Conservation (phyloP, 2,797 vertebrate species). For the Hapalemur alaotrensis region DNA sequence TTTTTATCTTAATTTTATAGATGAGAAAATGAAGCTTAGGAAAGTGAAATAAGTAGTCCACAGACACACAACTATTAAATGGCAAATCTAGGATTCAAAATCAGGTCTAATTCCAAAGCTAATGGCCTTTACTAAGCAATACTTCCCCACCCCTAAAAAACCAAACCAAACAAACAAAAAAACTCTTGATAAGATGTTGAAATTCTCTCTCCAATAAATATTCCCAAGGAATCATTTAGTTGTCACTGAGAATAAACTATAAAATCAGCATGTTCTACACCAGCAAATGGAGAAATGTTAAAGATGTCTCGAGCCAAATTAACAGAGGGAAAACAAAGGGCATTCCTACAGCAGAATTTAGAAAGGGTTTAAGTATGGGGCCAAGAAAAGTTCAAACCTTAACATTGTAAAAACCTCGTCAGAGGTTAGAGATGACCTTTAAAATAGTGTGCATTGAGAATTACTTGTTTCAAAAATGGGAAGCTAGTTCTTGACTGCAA, state of each 20-base stretch:
- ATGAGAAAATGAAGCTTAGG: not conserved
- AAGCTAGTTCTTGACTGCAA: conserved; percentile 15
- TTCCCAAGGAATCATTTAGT: not conserved
- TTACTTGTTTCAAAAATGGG: not conserved
- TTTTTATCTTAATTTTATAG: not conserved
- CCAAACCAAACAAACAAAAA: not conserved
- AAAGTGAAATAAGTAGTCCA: not conserved
- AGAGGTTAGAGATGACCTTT: not conserved
- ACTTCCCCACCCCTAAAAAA: not conserved
- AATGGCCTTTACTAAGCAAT: not conserved
- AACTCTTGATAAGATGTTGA: not conserved
- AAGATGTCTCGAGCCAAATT: not conserved
- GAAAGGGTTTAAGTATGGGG: not conserved
- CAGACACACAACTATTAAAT: not conserved
- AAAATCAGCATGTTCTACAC: conserved; percentile 3
- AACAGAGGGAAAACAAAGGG: not conserved
- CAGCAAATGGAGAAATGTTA: not conserved
- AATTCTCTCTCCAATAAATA: conserved; percentile 1
- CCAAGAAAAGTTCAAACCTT: not conserved
- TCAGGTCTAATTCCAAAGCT: not conserved
- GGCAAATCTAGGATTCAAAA: conserved; percentile 3
- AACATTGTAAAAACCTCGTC: not conserved
- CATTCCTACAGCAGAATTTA: not conserved
- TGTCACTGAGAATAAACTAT: not conserved
- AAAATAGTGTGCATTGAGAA: not conserved